Base-by-base conservation (phyloP, 2,113 vertebrate species). In the Phocoena sinus region DNA sequence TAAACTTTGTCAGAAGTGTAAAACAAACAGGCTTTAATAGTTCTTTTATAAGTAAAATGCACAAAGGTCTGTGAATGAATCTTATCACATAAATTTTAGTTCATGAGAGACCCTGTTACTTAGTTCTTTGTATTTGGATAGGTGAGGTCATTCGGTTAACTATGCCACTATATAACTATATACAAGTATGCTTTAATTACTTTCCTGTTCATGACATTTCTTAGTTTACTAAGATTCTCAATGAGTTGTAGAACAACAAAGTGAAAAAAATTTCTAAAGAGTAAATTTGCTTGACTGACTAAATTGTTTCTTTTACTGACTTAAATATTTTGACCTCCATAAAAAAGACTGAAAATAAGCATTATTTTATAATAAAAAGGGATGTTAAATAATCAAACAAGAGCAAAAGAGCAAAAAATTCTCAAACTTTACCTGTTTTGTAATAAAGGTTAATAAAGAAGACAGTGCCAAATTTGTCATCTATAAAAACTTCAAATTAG, bases 241-340 rank as follows among this genome's bases (percentile, higher is more conserved):
- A 83, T 70, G 58, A 95, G 10, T 9, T 83, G 5, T 38, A 74
- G 14, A 84, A 76, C 20, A 92, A 74, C 41, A 91, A 58, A 67
- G 5, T 53, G 23, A 18, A 87, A 95, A 65, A 88, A 91, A 68
- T 38, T 83, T 50, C 71, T 41, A 89, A 97, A 93, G 76, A 96
- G 12, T 47, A 79, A 79, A 62, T 62, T 25, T 84, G 41, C 31
- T 63, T 91, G n/a, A 71, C 47, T 87, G 25, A 58, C 23, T 77
- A 85, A 84, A 93, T 15, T 73, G 14, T 18, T 93, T 89, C 47
- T 82, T 94, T 96, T 73, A 6, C 77, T 77, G 18, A 89, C 62
- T 89, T 87, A 92, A 91, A 91, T 77, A 90, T 79, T 93, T 97
- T 94, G 41, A 79, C 63, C 14, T 80, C 36, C 81, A 58, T 60